Percentiles rank a stretch among this genome's conserved stretches.
phyloP scores from a whole-genome alignment of 2,113 vertebrate genomes.

The Oriolus oriolus region DNA sequence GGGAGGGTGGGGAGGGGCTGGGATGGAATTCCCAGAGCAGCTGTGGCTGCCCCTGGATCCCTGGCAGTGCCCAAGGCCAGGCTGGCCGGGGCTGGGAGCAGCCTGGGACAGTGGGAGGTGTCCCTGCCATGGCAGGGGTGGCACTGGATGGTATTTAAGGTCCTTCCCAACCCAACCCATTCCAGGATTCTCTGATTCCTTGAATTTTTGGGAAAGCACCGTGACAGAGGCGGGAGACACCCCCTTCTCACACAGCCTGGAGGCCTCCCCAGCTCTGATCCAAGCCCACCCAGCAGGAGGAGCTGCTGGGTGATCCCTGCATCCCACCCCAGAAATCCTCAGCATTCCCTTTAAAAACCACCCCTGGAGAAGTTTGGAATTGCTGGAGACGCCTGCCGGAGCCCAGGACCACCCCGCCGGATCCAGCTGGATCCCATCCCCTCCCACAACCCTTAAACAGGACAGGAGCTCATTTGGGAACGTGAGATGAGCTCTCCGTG shows the following conservation, averaged over 20 bases:
- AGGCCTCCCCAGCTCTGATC: neutral
- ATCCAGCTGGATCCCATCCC: neutral
- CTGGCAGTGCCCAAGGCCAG: neutral
- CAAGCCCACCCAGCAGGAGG: too few relatives aligned
- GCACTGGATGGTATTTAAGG: neutral
- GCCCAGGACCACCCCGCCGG: too few relatives aligned
- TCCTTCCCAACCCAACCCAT: neutral
- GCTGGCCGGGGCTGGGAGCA: neutral
- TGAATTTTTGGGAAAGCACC: neutral
- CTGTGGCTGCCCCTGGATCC: neutral
- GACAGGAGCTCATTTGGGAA: neutral
- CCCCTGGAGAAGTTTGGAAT: neutral
- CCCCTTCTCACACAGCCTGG: accelerated
- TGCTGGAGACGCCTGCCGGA: accelerated
- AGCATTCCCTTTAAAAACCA: neutral
- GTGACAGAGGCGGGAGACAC: neutral
- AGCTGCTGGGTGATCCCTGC: neutral
- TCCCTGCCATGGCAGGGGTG: neutral
- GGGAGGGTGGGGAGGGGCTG: neutral
- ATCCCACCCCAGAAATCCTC: neutral
- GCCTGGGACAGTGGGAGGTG: neutral
- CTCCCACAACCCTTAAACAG: accelerated
- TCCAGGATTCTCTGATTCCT: neutral
- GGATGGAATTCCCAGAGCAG: neutral
- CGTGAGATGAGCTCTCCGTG: accelerated